Evolutionary conservation across 2,113 vertebrate species (phyloP).

Genomic region (Ovibos moschatus): DNA sequence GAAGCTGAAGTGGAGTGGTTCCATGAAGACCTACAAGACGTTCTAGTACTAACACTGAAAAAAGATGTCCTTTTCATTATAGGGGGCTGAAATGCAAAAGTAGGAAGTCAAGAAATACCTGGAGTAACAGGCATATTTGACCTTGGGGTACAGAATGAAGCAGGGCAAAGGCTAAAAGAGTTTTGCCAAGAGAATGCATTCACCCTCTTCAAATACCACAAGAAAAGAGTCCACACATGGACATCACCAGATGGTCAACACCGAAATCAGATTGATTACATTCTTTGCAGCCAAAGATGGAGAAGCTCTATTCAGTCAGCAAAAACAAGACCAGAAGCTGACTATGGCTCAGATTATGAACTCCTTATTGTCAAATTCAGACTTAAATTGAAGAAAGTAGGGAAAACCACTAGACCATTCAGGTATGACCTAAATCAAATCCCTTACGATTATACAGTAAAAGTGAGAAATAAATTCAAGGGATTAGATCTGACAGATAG

Average conservation of each 20-base stretch:
- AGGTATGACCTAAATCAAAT: background rate
- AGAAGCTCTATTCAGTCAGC: background rate
- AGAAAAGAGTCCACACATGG: background rate
- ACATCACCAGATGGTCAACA: background rate
- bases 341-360: background rate
- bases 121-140: background rate
- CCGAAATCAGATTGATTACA: background rate
- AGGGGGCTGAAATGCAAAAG: background rate
- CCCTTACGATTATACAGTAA: background rate
- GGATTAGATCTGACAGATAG: background rate
- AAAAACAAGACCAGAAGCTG: background rate
- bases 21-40: background rate
- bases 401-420: background rate
- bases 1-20: background rate
- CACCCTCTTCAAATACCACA: background rate
- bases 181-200: background rate
- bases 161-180: background rate
- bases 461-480: background rate
- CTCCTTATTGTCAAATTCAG: background rate
- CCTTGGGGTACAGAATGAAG: background rate
- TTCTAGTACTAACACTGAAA: background rate
- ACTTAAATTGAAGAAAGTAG: background rate
- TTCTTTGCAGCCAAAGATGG: background rate
- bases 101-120: background rate
- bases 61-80: background rate